These are phyloP conservation scores for Drosophila funebris DNA, from an alignment of 1,140 invertebrate genomes.

Conservation along the genomic window DNA sequence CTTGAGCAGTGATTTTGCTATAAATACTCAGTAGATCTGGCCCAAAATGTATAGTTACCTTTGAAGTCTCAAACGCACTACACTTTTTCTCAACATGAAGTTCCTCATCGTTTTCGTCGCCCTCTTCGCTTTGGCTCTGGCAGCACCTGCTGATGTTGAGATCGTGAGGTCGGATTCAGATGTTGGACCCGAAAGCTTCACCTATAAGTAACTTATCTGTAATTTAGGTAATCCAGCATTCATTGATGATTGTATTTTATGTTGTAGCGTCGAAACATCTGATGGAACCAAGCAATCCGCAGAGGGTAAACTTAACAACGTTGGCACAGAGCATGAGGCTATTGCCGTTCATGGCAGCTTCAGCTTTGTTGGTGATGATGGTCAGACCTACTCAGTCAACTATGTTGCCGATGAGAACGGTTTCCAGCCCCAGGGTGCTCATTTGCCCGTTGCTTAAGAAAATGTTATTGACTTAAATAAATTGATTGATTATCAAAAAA, in stretches of 20 bases:
- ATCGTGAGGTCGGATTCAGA: constrained; percentile 75
- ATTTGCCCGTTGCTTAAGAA: constrained; percentile 84
- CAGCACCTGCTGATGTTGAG: constrained; percentile 42
- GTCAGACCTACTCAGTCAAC: constrained; percentile 86
- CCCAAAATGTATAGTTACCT: constrained; percentile 16
- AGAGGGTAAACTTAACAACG: constrained; percentile 30
- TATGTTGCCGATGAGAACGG: constrained; percentile 91
- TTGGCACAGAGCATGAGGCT: constrained; percentile 61
- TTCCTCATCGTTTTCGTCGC: constrained; percentile 70
- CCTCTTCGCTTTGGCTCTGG: constrained; percentile 66
- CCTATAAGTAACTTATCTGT: constrained; percentile 82
- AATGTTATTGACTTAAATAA: constrained; percentile 10
- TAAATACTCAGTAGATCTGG: constrained; percentile 10
- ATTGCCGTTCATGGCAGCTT: constrained; percentile 85
- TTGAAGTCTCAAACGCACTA: constrained; percentile 28
- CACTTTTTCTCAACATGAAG: constrained; percentile 56
- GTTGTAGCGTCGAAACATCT: constrained; percentile 51
- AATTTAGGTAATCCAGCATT: background rate
- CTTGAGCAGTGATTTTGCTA: background rate
- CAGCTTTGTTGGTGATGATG: constrained; percentile 86
- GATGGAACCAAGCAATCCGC: constrained; percentile 34
- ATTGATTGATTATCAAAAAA: background rate
- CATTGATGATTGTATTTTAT: background rate
- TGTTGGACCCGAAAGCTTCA: constrained; percentile 83
- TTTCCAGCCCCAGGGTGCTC: constrained; percentile 88